phyloP scores from a whole-genome alignment of 2,113 vertebrate species.

The Ictalurus punctatus region DNA sequence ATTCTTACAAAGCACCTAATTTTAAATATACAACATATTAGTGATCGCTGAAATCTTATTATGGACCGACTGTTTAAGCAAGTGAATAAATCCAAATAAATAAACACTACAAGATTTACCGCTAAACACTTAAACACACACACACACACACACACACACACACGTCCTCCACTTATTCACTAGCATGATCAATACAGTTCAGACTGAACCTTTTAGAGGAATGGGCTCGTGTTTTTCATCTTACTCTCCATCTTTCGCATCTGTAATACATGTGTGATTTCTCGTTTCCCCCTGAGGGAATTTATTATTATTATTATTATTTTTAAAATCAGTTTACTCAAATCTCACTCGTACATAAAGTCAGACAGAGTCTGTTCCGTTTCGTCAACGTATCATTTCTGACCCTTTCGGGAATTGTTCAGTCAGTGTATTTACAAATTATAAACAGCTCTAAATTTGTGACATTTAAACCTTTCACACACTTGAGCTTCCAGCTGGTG shows the following conservation, averaged over 20 bases:
- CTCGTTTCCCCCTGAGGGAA: background rate
- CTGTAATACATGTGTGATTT: background rate
- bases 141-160: background rate
- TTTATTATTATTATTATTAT: too few relatives aligned
- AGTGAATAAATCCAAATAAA: conserved; percentile 1
- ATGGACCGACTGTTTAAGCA: background rate
- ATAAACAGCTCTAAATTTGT: background rate
- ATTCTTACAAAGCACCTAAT: background rate
- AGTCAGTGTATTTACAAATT: background rate
- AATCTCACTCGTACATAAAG: background rate
- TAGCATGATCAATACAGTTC: background rate
- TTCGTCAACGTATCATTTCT: background rate
- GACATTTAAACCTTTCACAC: background rate
- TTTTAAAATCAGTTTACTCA: background rate
- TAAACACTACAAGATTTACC: conserved; percentile 5
- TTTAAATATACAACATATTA: conserved; percentile 3
- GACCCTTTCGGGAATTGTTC: background rate
- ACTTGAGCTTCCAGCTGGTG: background rate
- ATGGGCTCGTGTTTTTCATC: background rate
- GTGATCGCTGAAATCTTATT: conserved; percentile 4
- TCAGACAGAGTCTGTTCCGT: background rate
- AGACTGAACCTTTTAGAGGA: background rate
- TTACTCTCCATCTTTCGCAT: background rate
- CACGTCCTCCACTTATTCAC: background rate
- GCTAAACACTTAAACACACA: background rate